phyloP scores from a whole-genome alignment of 1,140 invertebrate genomes.

The Caenorhabditis remanei region DNA sequence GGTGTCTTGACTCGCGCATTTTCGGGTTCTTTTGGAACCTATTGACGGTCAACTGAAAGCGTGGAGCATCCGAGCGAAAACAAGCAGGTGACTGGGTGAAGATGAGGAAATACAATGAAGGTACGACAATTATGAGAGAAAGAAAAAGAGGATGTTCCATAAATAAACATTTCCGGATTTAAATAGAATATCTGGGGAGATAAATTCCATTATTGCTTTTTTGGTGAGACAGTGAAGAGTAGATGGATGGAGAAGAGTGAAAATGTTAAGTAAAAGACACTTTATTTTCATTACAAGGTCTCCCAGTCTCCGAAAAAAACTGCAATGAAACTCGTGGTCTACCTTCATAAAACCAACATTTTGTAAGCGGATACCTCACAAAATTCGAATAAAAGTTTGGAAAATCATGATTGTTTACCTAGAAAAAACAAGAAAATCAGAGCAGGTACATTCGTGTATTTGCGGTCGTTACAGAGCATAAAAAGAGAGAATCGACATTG shows the following conservation, averaged over 20 bases:
- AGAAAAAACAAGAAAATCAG: too few species aligned
- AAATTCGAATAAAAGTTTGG: too few species aligned
- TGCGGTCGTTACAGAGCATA: too few species aligned
- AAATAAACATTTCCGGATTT: not conserved
- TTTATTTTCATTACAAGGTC: too few species aligned
- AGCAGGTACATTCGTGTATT: too few species aligned
- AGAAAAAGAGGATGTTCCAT: not conserved
- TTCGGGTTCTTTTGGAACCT: not conserved
- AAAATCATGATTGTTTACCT: too few species aligned
- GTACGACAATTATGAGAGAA: conserved; percentile 33
- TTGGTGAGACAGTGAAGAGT: not conserved
- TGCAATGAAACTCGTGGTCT: too few species aligned
- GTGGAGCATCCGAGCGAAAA: conserved; percentile 48
- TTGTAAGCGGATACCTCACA: too few species aligned
- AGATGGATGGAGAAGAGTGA: not conserved
- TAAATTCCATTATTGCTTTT: not conserved
- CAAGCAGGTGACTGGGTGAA: conserved; percentile 17
- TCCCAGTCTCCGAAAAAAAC: too few species aligned
- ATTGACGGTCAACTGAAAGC: conserved; percentile 38
- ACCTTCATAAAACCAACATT: too few species aligned
- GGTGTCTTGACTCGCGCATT: conserved; percentile 50
- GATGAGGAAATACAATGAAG: not conserved
- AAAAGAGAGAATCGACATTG: too few species aligned
- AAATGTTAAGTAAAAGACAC: too few species aligned
- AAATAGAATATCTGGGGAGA: not conserved